A percentile compares a stretch with the other conserved stretches of the same genome.
Conservation (phyloP, 2,113 vertebrate genomes). For the Tinamus guttatus region DNA sequence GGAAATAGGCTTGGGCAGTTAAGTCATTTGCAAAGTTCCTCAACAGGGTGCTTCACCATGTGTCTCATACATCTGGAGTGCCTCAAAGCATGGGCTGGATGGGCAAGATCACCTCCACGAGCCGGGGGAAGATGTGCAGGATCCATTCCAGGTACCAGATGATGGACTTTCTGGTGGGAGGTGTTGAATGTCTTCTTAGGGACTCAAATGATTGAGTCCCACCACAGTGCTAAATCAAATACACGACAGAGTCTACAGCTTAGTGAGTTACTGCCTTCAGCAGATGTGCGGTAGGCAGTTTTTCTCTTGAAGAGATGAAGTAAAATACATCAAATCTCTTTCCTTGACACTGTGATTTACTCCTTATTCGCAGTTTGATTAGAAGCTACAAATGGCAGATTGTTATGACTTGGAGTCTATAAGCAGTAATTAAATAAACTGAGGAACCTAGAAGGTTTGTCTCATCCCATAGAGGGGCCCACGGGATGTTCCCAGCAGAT, state of each 20-base stretch:
- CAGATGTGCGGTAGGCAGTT: neutral
- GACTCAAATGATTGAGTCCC: neutral
- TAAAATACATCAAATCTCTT: neutral
- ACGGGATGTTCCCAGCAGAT: neutral
- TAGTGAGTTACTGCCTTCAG: neutral
- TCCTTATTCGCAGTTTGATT: neutral
- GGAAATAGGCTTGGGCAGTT: neutral
- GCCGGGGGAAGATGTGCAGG: neutral
- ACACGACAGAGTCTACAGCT: neutral
- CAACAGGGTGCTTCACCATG: neutral
- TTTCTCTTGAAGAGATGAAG: neutral
- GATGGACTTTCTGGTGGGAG: neutral
- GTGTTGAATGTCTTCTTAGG: neutral
- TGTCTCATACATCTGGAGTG: neutral
- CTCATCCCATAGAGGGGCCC: neutral
- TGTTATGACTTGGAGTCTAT: neutral
- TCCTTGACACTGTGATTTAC: neutral
- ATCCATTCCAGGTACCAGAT: neutral
- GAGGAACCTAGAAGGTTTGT: neutral
- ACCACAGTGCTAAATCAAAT: neutral
- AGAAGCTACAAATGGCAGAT: neutral
- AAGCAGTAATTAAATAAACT: neutral
- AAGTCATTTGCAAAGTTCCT: neutral
- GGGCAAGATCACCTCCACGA: neutral
- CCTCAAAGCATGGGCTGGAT: neutral